phyloP scores from a whole-genome alignment of 2,888 invertebrate genomes.

The Lycia hirtaria region DNA sequence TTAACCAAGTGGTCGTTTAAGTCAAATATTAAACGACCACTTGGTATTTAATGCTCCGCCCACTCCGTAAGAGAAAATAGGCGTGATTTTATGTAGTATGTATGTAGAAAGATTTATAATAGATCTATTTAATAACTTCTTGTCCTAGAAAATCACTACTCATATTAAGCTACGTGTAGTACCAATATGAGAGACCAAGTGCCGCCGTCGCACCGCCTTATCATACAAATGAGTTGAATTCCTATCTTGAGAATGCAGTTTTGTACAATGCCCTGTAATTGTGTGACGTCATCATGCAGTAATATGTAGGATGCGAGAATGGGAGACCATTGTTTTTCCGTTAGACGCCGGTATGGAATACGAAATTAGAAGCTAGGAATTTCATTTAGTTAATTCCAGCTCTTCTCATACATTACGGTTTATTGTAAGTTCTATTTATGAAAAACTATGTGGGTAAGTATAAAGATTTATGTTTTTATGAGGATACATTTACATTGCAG shows the following conservation, averaged over 20 bases:
- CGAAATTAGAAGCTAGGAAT: constrained; percentile 23
- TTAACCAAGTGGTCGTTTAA: too few relatives aligned
- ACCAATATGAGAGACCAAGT: constrained; percentile 67
- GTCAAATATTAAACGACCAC: too few relatives aligned
- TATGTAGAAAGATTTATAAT: too few relatives aligned
- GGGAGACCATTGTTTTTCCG: constrained; percentile 34
- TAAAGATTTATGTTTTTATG: not conserved
- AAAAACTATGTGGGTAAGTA: not conserved
- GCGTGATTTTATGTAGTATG: too few relatives aligned
- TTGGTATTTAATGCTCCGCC: too few relatives aligned
- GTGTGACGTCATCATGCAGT: constrained; percentile 52
- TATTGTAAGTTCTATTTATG: not conserved
- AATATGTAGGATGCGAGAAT: constrained; percentile 37
- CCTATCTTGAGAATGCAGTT: constrained; percentile 50
- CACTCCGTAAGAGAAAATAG: too few relatives aligned
- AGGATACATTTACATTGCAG: too few relatives aligned
- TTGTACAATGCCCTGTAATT: constrained; percentile 46
- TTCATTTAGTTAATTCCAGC: constrained; percentile 3
- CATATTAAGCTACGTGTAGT: constrained; percentile 16
- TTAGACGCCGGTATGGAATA: constrained; percentile 32
- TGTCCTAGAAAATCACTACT: not conserved
- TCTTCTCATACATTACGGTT: not conserved
- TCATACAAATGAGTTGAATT: constrained; percentile 71
- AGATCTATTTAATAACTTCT: too few relatives aligned
- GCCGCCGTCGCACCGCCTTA: constrained; percentile 58